A percentile compares a stretch with the other conserved stretches of the same genome.
phyloP scores from a whole-genome alignment of 1,140 invertebrate species.

The Paraescarpia echinospica region DNA sequence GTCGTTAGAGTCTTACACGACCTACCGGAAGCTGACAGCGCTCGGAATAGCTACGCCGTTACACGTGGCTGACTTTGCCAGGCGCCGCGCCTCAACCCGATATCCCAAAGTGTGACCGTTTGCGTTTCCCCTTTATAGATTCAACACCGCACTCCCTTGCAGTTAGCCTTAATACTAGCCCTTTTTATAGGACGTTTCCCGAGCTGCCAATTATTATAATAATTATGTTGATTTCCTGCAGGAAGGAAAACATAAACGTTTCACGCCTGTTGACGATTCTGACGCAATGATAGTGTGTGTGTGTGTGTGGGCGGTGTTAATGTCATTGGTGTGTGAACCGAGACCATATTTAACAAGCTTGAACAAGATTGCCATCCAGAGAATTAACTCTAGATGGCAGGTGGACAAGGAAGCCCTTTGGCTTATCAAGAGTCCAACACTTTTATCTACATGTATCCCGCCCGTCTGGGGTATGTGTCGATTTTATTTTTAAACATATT shows the following conservation, averaged over 20 bases:
- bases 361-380: too few relatives aligned
- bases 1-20: background rate
- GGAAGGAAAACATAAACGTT: background rate
- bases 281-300: background rate
- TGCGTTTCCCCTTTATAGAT: background rate
- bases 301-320: background rate
- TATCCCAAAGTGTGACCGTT: background rate
- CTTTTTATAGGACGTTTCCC: background rate
- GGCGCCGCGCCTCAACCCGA: background rate
- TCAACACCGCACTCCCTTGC: too few relatives aligned
- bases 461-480: too few relatives aligned
- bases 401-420: too few relatives aligned
- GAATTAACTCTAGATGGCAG: too few relatives aligned
- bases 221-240: background rate
- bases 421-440: too few relatives aligned
- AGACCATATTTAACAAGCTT: background rate
- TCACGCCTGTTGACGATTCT: background rate
- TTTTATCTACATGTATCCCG: too few relatives aligned
- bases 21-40: background rate
- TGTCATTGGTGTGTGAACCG: background rate
- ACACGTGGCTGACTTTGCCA: background rate
- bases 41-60: background rate
- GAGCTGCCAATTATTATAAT: background rate
- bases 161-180: background rate
- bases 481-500: too few relatives aligned